phyloP scores from a whole-genome alignment of 1,140 invertebrate species.

The Ceratosolen fusciceps region DNA sequence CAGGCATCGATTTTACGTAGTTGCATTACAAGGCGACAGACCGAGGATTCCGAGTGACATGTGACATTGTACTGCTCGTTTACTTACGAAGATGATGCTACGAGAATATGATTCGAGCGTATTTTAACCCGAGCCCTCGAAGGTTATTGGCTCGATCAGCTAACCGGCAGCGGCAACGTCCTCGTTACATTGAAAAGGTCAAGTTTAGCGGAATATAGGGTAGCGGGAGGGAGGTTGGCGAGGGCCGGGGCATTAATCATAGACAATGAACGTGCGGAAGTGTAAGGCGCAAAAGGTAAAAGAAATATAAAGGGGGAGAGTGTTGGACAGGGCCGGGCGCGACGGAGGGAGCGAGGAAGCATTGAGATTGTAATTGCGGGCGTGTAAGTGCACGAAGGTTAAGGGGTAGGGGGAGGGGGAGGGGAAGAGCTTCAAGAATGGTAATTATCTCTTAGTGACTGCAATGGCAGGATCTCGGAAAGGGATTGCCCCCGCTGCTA shows the following conservation, averaged over 20 bases:
- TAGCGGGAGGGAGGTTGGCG: no score
- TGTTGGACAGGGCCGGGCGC: neutral
- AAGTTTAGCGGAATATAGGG: no score
- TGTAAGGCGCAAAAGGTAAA: neutral
- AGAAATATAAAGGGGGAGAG: neutral
- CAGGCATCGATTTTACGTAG: no score
- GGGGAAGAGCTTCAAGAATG: constrained; percentile 33
- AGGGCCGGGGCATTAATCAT: constrained; percentile 2
- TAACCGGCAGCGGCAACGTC: no score
- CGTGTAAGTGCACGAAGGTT: constrained; percentile 30
- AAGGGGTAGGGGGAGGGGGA: neutral
- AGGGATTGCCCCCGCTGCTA: constrained; percentile 24
- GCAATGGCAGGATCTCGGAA: constrained; percentile 27
- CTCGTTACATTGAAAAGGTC: neutral
- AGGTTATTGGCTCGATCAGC: no score
- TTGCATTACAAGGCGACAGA: no score
- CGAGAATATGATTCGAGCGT: no score
- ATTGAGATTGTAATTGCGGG: constrained; percentile 43
- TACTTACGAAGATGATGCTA: no score
- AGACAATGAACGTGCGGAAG: constrained; percentile 13
- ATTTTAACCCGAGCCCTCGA: no score
- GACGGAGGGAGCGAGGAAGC: constrained; percentile 12
- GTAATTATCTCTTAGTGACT: constrained; percentile 48
- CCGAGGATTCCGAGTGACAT: no score
- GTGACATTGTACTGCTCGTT: no score